phyloP scores from a whole-genome alignment of 2,888 invertebrate genomes.

The Aphelenchoides bicaudatus region DNA sequence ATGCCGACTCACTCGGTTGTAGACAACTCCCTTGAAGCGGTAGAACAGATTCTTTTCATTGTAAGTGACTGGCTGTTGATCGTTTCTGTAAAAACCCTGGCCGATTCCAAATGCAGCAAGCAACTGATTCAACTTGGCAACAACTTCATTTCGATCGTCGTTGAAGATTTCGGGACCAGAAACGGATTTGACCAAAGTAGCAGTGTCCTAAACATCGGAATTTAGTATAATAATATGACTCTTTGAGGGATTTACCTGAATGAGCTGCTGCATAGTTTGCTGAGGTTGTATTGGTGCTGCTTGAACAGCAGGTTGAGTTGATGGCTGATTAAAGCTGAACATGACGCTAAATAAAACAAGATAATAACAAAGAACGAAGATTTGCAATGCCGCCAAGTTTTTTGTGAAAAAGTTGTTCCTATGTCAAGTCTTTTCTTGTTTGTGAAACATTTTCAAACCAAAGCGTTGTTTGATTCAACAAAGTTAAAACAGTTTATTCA shows the following conservation, averaged over 20 bases:
- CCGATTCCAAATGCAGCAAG: slow-evolving; percentile 74
- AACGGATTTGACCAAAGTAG: slow-evolving; percentile 53
- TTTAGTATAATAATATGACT: neutral
- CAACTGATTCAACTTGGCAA: slow-evolving; percentile 89
- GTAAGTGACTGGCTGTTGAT: slow-evolving; percentile 36
- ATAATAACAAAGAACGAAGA: too few species aligned
- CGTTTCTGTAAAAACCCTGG: slow-evolving; percentile 44
- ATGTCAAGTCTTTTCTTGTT: too few species aligned
- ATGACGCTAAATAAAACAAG: too few species aligned
- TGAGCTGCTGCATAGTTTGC: slow-evolving; percentile 8
- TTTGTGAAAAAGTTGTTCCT: too few species aligned
- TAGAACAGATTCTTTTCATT: slow-evolving; percentile 74
- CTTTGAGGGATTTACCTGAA: slow-evolving; percentile 17
- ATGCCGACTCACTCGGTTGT: slow-evolving; percentile 71
- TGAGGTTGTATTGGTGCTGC: slow-evolving; percentile 8
- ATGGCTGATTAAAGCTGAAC: too few species aligned
- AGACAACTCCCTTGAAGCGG: slow-evolving; percentile 72
- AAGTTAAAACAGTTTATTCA: too few species aligned
- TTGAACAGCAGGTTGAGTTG: too few species aligned
- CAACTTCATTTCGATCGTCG: slow-evolving; percentile 86
- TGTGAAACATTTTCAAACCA: too few species aligned
- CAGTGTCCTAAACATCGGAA: slow-evolving; percentile 31
- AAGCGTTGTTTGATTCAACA: too few species aligned
- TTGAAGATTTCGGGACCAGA: slow-evolving; percentile 71
- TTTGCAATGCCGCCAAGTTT: too few species aligned